Evolutionary conservation across 1,140 invertebrate genomes (phyloP), one percentile per base, ranked within the genome.

Genomic region (Dinoponera quadriceps): DNA sequence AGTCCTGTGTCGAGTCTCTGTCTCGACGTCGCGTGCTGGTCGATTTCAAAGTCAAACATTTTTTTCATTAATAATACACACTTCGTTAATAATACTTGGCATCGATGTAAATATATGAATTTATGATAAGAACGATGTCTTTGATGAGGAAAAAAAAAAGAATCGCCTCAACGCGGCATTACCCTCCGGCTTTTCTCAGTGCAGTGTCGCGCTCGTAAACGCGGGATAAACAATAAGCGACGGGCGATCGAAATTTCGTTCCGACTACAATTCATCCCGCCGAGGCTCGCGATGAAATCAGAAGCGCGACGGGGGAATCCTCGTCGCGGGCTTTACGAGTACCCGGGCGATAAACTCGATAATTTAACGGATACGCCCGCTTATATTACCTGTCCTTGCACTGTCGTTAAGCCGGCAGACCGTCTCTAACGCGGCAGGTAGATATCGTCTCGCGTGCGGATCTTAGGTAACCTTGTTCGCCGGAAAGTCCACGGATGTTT

Each of bases 291-390:
- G 65, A 55, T n/a, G 27, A 81, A 85, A 85, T 77, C 84, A 55
- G 72, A 57, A 90, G 80, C 63, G n/a, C 27, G 27, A 68, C n/a
- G 63, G 57, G 82, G 25, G 82, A 57, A 89, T 87, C 57, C 59
- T 62, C 59, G 59, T 68, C 29, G 20, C 29, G 65, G 71, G 90
- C 81, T 92, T 92, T 92, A 91, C 78, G 82, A 87, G 74, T 83
- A 82, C 62, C 80, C 59, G 63, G 68, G 71, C 89, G 86, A 92
- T 92, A 92, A 92, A 91, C 84, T 91, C 84, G 88, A 90, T 89
- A 92, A 88, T 91, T 92, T 91, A 92, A 91, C 85, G 82, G 75
- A 20, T 71, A 82, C 65, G 82, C 74, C 74, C 54, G 57, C 55
- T 85, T 85, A 33, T 33, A 85, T 86, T 90, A 89, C 87, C 85